A percentile compares a stretch with the other conserved stretches of the same genome.
Conservation (phyloP, 1,140 invertebrate species). For the Eueides isabella region DNA sequence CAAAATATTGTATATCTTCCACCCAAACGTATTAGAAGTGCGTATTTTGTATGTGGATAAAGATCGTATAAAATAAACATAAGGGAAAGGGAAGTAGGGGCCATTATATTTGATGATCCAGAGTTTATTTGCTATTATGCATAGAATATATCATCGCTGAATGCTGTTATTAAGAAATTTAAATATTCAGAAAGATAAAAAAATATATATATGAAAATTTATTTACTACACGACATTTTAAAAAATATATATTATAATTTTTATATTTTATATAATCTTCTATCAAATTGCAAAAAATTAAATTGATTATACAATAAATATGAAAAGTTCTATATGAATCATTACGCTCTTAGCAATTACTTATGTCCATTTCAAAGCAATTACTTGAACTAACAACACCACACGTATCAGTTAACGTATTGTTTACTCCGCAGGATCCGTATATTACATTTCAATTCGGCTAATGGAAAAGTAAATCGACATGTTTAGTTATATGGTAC, state of each 20-base stretch:
- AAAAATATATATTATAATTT: no score
- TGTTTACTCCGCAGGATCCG: conserved; percentile 2
- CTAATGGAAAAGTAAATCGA: conserved; percentile 9
- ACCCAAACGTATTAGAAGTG: background rate
- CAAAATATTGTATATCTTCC: background rate
- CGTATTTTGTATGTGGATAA: conserved; percentile 28
- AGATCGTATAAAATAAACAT: conserved; percentile 20
- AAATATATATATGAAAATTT: no score
- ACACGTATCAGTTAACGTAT: conserved; percentile 11
- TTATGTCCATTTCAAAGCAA: conserved; percentile 3
- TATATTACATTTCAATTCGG: conserved; percentile 8
- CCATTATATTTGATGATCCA: conserved; percentile 21
- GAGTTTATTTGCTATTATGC: background rate
- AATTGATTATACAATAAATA: background rate
- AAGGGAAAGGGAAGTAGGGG: conserved; percentile 5
- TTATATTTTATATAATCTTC: no score
- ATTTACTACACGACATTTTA: no score
- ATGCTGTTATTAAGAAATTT: background rate
- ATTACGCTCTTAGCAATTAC: background rate
- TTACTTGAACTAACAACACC: background rate
- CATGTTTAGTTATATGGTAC: background rate
- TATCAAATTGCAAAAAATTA: no score
- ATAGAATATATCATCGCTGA: background rate
- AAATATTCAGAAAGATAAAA: no score
- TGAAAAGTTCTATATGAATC: background rate